Conservation (phyloP, 2,113 vertebrate species). For the Psettodes erumei region DNA sequence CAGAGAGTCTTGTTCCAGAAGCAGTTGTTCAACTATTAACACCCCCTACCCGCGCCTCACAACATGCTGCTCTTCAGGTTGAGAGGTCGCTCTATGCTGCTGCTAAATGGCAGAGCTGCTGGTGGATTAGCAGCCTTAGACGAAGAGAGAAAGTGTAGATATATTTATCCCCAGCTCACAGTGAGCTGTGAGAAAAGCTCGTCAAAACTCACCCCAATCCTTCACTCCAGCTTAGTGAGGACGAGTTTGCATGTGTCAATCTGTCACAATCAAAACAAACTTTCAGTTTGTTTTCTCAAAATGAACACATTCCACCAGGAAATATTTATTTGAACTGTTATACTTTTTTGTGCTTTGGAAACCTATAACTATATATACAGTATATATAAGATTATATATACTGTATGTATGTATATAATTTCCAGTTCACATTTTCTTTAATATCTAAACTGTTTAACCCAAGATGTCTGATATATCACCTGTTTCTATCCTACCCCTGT, state of each 20-base stretch:
- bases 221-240: conserved; percentile 17
- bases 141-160: conserved; percentile 52
- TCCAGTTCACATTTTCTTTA: too few relatives aligned
- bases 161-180: conserved; percentile 68
- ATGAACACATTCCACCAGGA: not conserved
- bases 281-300: not conserved
- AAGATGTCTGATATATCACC: too few relatives aligned
- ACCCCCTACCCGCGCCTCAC: not conserved
- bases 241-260: not conserved
- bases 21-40: conserved; percentile 77
- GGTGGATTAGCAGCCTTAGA: conserved; percentile 70
- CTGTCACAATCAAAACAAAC: conserved; percentile 1
- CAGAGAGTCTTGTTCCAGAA: conserved; percentile 79
- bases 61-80: conserved; percentile 60
- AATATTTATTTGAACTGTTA: not conserved
- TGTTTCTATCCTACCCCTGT: too few relatives aligned
- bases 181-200: conserved; percentile 55
- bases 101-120: conserved; percentile 72
- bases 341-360: too few relatives aligned
- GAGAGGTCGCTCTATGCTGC: conserved; percentile 60
- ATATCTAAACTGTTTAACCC: too few relatives aligned
- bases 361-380: too few relatives aligned
- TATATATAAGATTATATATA: too few relatives aligned
- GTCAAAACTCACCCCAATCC: conserved; percentile 62
- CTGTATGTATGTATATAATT: too few relatives aligned